These are phyloP conservation scores for Ips nitidus DNA, from an alignment of 1,140 invertebrate genomes.

Conservation along the genomic window DNA sequence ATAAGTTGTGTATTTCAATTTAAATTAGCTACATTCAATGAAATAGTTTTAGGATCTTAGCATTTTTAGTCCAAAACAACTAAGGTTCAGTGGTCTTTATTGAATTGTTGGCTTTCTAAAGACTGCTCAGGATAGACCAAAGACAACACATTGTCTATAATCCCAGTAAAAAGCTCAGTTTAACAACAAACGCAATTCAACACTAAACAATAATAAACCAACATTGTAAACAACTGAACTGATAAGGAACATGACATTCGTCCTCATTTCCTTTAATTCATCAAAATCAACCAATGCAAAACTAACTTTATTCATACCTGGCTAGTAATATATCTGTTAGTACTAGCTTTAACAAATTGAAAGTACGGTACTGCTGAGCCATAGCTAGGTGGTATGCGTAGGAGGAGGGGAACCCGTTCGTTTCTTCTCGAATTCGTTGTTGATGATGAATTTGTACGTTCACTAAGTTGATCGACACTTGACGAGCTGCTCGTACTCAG, in stretches of 20 bases:
- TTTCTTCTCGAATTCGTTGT: conserved; percentile 9
- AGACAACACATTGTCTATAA: too few relatives aligned
- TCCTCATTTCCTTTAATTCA: not conserved
- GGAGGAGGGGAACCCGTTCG: conserved; percentile 44
- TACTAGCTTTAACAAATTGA: conserved; percentile 43
- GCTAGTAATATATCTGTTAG: conserved; percentile 26
- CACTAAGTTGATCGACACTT: conserved; percentile 19
- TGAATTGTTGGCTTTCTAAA: too few relatives aligned
- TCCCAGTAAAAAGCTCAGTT: too few relatives aligned
- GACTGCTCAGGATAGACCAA: too few relatives aligned
- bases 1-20: too few relatives aligned
- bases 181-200: too few relatives aligned
- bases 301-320: conserved; percentile 34
- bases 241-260: not conserved
- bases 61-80: too few relatives aligned
- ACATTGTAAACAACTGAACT: not conserved
- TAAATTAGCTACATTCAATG: too few relatives aligned
- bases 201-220: too few relatives aligned
- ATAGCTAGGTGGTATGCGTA: conserved; percentile 45
- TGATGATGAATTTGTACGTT: not conserved
- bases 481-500: conserved; percentile 22
- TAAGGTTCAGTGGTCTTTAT: too few relatives aligned
- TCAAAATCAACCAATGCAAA: not conserved
- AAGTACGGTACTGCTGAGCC: conserved; percentile 50
- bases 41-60: too few relatives aligned